Conservation (phyloP, 2,888 invertebrate species). For the Drosophila testacea region DNA sequence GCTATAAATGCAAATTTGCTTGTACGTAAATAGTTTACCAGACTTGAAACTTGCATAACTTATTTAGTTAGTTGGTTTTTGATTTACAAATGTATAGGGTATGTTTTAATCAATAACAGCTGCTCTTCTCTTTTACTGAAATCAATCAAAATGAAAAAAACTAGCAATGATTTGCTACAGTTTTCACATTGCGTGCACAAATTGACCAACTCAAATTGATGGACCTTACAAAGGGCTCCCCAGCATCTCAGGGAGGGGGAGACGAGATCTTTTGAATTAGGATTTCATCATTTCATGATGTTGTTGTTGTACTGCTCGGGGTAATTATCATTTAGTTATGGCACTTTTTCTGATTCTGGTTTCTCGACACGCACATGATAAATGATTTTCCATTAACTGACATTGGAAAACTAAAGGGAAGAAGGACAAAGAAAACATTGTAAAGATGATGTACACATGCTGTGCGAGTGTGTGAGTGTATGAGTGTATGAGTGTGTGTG, state of each 20-base stretch:
- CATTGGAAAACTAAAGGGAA: constrained; percentile 52
- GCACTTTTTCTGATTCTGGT: constrained; percentile 63
- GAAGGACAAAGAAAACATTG: constrained; percentile 38
- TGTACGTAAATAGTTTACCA: too few relatives aligned
- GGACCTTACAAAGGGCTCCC: constrained; percentile 7
- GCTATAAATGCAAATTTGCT: too few relatives aligned
- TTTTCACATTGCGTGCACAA: constrained; percentile 65
- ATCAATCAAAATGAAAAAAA: constrained; percentile 52
- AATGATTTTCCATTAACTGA: constrained; percentile 82
- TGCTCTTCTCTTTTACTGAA: constrained; percentile 10
- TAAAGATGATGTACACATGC: constrained; percentile 31
- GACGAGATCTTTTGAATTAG: constrained; percentile 34
- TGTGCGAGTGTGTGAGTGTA: constrained; percentile 9
- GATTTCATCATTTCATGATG: constrained; percentile 48
- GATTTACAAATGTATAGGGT: not conserved
- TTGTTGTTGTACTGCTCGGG: not conserved
- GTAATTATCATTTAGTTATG: constrained; percentile 80
- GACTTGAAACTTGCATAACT: too few relatives aligned
- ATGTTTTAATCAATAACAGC: not conserved
- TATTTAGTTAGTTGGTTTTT: too few relatives aligned
- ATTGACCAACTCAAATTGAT: constrained; percentile 57
- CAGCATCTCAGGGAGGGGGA: not conserved
- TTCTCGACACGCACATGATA: constrained; percentile 74
- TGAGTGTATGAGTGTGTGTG: constrained; percentile 19
- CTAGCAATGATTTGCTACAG: constrained; percentile 56